Base-by-base conservation (phyloP, 2,113 vertebrate genomes). In the Phoenicopterus ruber region DNA sequence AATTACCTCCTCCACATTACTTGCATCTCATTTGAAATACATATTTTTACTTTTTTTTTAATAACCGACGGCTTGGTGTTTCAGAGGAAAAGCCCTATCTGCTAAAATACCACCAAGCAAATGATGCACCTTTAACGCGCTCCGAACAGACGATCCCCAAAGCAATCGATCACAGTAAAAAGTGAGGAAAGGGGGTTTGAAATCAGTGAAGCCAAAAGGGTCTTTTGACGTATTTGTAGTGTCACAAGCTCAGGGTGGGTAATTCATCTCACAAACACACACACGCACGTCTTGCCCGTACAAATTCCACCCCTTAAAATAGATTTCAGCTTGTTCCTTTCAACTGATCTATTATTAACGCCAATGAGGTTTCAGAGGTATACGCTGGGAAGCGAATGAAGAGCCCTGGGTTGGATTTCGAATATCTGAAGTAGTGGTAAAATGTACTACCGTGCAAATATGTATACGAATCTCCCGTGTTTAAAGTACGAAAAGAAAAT, bases 321-420 rank as follows among this genome's bases (percentile, higher is more conserved):
- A 93, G 28, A 97, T 94, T 94, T 92, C 52, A n/a, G 73, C 6
- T 13, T 28, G 72, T 46, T 94, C 86, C 74, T 69, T 88, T 93
- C 93, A 96, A 96, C 97, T 50, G 73, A 94, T 66, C 88, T 96
- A 57, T 97, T 97, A 97, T 98, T 95, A 93, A 76, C 34, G 40
- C 74, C 97, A 97, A 97, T 97, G 97, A 98, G 94, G 92, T 96
- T 96, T 85, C 87, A 57, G 57, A 46, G 28, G 21, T 11, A 31
- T 7, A 31, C 29, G 54, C 71, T 67, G 20, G 11, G 34, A 58
- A 22, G 28, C 3, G 21, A 78, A 52, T 22, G 57, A 61, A 74
- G 79, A 34, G 10, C 14, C 25, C 9, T 2, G 52, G 14, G 3
- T 3, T 69, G 42, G 47, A 54, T 55, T 87, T 72, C 26, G 17